Evolutionary conservation across 2,888 invertebrate species (phyloP).

Genomic region (Plagiodera versicolora): DNA sequence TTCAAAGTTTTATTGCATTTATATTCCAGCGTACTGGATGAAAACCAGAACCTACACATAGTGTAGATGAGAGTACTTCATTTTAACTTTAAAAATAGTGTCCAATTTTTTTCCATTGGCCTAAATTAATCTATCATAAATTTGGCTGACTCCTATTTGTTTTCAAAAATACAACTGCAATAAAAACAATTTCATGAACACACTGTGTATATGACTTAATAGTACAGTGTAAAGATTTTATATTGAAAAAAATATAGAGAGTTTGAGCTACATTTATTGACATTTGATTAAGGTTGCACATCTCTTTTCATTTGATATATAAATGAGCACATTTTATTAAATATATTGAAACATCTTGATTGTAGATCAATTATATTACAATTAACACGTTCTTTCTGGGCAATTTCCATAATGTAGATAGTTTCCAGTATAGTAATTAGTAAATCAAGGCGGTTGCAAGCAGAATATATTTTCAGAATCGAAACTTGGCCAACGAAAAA

Average conservation of each 20-base stretch:
- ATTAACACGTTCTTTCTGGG: constrained; percentile 3
- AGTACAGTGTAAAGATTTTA: constrained; percentile 48
- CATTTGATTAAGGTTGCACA: constrained; percentile 51
- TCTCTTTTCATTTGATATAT: constrained; percentile 45
- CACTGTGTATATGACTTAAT: constrained; percentile 44
- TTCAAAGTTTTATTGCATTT: constrained; percentile 39
- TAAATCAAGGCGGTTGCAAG: constrained; percentile 30
- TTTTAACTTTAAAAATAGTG: constrained; percentile 34
- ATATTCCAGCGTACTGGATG: constrained; percentile 31
- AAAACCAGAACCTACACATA: constrained; percentile 5
- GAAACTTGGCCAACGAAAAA: background rate
- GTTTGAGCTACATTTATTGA: constrained; percentile 55
- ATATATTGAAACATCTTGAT: constrained; percentile 43
- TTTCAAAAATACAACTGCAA: constrained; percentile 41
- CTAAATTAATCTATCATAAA: constrained; percentile 5
- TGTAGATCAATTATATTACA: constrained; percentile 24
- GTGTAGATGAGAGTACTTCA: constrained; percentile 6
- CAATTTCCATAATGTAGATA: constrained; percentile 4
- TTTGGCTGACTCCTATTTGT: constrained; percentile 16
- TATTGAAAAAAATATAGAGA: constrained; percentile 51
- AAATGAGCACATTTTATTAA: constrained; percentile 43
- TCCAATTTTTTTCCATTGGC: constrained; percentile 34
- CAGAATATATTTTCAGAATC: constrained; percentile 1
- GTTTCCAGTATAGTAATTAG: background rate
- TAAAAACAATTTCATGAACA: constrained; percentile 43